Percentiles rank a stretch among this genome's conserved stretches.
Conservation (phyloP, 2,113 vertebrate species). For the Seriola aureovittata region DNA sequence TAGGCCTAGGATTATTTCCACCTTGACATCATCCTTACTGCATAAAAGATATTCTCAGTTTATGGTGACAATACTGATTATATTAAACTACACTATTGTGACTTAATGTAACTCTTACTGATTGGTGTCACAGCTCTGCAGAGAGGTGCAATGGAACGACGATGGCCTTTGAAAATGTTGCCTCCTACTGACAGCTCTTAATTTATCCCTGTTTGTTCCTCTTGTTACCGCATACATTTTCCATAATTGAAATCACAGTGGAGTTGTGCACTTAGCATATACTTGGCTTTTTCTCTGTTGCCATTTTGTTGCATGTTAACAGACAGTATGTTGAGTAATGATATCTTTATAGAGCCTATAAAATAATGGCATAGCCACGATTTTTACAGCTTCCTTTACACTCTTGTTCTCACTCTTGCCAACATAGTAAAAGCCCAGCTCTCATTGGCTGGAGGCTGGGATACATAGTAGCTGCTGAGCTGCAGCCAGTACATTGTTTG, state of each 20-base stretch:
- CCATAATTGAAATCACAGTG: slow-evolving; percentile 23
- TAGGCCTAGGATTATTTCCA: background rate
- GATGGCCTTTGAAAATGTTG: slow-evolving; percentile 16
- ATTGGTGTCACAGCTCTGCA: slow-evolving; percentile 39
- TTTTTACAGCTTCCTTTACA: slow-evolving; percentile 53
- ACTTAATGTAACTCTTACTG: slow-evolving; percentile 24
- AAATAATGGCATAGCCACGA: slow-evolving; percentile 37
- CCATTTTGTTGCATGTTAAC: slow-evolving; percentile 30
- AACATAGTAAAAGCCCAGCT: background rate
- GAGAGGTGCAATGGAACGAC: background rate
- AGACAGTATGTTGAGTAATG: slow-evolving; percentile 47
- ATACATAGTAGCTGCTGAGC: slow-evolving; percentile 8
- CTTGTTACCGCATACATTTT: slow-evolving; percentile 18
- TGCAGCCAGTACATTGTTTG: background rate
- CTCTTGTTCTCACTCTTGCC: slow-evolving; percentile 7
- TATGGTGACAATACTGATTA: slow-evolving; percentile 18
- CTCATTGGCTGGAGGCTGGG: slow-evolving; percentile 3
- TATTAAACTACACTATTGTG: slow-evolving; percentile 26
- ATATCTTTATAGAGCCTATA: slow-evolving; percentile 38
- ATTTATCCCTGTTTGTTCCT: slow-evolving; percentile 39
- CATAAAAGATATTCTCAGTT: slow-evolving; percentile 2
- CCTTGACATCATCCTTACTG: background rate
- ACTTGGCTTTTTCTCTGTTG: background rate
- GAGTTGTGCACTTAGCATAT: background rate
- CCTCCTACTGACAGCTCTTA: slow-evolving; percentile 21